Evolutionary conservation across 1,140 invertebrate genomes (phyloP), one percentile per base, ranked within the genome.

Genomic region (Drosophila neocordata): DNA sequence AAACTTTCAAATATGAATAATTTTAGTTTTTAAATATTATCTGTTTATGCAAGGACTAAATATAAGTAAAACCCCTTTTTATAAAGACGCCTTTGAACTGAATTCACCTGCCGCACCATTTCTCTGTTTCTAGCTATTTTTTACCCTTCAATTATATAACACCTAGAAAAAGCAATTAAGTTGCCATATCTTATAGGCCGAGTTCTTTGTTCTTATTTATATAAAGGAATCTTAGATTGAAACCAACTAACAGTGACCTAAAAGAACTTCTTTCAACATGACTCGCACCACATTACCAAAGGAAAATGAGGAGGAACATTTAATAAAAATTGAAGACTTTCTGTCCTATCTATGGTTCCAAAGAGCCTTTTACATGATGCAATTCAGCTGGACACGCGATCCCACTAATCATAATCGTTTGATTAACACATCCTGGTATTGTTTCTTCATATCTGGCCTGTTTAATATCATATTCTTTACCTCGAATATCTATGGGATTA

Each of bases 251-350:
- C n/a, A 48, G 41, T 48, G 3, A 48, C 7, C 2, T 9, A 2
- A 44, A 15, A 18, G 15, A 44, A 44, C 8, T 20, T 48, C 41
- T 18, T 20, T 4, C 8, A 48, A 20, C 15, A 11, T 20, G 41
- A 48, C 13, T 0, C 15, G 0, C 15, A 18, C 15, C 37, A 1
- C 12, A 18, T 8, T 15, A 4, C 13, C 8, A 11, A 20, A 18
- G 41, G 1, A 8, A 8, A 13, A 9, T 1, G 7, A 20, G 1
- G 41, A 48, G 18, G 20, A 41, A n/a, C 31, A 2, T 15, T 58
- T 41, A 2, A 41, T 38, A 8, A 56, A 18, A 11, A 68, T 75
- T 12, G 72, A 75, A 34, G 71, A 75, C 9, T 75, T 75, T 18
- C 38, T 75, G 12, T 31, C 38, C 0, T 27, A 57, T 4, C 72